Evolutionary conservation across 35 echinoderm and acorn worm species (phyloP).

Genomic region (Anneissia japonica): DNA sequence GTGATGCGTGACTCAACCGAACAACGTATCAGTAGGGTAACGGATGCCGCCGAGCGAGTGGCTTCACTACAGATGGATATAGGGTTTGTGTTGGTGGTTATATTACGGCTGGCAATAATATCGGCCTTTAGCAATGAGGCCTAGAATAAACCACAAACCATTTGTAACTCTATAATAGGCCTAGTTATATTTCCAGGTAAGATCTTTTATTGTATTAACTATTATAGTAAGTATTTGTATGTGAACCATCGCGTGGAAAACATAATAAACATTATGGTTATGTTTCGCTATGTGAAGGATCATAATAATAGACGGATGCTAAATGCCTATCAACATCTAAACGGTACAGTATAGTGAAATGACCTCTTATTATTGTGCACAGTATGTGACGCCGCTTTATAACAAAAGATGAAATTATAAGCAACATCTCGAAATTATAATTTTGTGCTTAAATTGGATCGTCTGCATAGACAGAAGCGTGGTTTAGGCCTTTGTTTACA

Average conservation of each 20-base stretch:
- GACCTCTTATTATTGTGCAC: neutral
- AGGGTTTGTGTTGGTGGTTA: neutral
- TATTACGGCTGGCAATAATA: neutral
- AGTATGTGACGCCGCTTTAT: neutral
- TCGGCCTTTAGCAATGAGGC: no score
- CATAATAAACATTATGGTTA: neutral
- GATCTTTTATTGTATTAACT: neutral
- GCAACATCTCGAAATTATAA: no score
- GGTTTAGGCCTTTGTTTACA: no score
- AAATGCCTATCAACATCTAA: neutral
- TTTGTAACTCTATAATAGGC: no score
- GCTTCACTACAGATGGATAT: neutral
- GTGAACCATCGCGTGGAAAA: neutral
- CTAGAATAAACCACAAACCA: no score
- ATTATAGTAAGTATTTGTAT: neutral
- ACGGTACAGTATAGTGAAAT: neutral
- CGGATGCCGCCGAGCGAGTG: neutral
- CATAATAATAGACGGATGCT: neutral
- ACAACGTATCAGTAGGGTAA: neutral
- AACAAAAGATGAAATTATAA: no score
- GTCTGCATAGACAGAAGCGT: no score
- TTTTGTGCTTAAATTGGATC: no score
- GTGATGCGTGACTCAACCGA: neutral
- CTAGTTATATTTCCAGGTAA: neutral
- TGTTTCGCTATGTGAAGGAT: neutral